Evolutionary conservation across 1,140 invertebrate genomes (phyloP).

Genomic region (Heliconius hewitsoni): DNA sequence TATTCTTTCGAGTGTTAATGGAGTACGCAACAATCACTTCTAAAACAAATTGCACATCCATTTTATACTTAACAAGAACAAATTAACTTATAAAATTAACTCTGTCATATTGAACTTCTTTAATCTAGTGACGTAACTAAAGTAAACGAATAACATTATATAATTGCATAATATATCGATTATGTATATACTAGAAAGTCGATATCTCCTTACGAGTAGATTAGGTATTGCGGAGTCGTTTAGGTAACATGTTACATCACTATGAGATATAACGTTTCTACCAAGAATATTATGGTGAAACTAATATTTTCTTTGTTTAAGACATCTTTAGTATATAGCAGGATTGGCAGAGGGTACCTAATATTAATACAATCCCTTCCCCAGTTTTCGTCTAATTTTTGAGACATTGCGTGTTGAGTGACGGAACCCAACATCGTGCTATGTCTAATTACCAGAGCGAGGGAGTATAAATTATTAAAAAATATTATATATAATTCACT

Average conservation of each 20-base stretch:
- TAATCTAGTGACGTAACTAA: not conserved
- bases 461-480: too few species aligned
- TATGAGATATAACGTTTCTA: not conserved
- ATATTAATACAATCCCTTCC: too few species aligned
- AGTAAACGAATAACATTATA: not conserved
- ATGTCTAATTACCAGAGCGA: too few species aligned
- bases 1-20: too few species aligned
- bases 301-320: too few species aligned
- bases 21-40: not conserved
- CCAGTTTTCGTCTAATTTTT: too few species aligned
- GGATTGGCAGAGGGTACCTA: too few species aligned
- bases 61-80: not conserved
- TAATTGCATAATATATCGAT: slow-evolving; percentile 3
- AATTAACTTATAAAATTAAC: not conserved
- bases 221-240: slow-evolving; percentile 11
- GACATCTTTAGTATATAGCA: too few species aligned
- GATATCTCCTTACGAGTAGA: slow-evolving; percentile 10
- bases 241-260: slow-evolving; percentile 9
- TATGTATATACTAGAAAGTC: slow-evolving; percentile 2
- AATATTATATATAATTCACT: too few species aligned
- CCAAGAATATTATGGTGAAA: not conserved
- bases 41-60: not conserved
- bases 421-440: too few species aligned
- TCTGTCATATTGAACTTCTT: not conserved
- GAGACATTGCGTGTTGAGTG: too few species aligned